These are phyloP conservation scores for Hermodice carunculata DNA, from an alignment of 2,888 invertebrate genomes.

Conservation along the genomic window DNA sequence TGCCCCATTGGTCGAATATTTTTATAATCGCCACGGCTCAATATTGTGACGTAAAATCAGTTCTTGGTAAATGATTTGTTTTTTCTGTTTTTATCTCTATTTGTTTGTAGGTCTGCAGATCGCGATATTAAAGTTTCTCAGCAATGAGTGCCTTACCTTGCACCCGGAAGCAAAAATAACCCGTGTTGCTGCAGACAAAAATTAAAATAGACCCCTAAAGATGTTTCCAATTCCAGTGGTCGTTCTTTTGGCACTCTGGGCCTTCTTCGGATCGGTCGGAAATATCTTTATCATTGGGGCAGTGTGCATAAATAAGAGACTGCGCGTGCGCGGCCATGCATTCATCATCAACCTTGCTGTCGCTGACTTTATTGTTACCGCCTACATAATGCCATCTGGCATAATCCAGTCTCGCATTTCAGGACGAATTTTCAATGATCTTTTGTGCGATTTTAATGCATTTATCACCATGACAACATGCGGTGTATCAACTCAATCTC, in stretches of 20 bases:
- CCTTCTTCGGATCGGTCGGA: constrained; percentile 19
- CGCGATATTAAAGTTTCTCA: no score
- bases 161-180: no score
- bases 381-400: constrained; percentile 34
- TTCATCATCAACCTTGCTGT: constrained; percentile 33
- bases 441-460: constrained; percentile 29
- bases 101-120: no score
- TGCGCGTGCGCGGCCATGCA: constrained; percentile 27
- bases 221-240: neutral
- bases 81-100: no score
- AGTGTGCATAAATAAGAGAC: constrained; percentile 16
- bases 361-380: constrained; percentile 30
- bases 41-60: no score
- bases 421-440: constrained; percentile 8
- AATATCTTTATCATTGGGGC: constrained; percentile 32
- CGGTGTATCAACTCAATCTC: constrained; percentile 25
- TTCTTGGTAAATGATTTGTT: no score
- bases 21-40: no score
- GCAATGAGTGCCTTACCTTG: no score
- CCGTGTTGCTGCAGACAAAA: no score
- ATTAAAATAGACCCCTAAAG: no score
- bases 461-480: constrained; percentile 27
- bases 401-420: constrained; percentile 21
- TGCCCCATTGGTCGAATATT: no score
- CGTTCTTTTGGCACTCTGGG: neutral